Conservation (phyloP, 2,888 invertebrate genomes). For the Calameuta filiformis region DNA sequence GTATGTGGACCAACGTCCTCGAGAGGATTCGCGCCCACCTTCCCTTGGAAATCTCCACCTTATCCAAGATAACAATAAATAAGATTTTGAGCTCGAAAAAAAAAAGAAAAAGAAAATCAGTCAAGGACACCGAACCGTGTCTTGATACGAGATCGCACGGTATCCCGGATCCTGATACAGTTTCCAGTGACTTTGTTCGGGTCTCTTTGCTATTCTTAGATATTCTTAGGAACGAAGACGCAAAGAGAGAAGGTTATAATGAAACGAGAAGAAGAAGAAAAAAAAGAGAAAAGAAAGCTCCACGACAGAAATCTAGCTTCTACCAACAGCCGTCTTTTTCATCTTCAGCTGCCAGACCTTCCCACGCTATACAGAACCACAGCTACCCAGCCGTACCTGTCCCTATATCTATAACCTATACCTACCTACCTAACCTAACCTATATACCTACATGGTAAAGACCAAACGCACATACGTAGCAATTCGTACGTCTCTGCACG, state of each 20-base stretch:
- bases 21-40: neutral
- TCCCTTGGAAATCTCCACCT: neutral
- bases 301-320: neutral
- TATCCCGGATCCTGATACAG: neutral
- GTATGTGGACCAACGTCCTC: conserved; percentile 4
- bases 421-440: conserved; percentile 34
- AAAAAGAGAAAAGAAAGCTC: neutral
- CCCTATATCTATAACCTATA: neutral
- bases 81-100: neutral
- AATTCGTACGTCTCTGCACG: conserved; percentile 29
- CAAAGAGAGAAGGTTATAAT: neutral
- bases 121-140: neutral
- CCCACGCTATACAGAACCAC: conserved; percentile 55
- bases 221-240: neutral
- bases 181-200: neutral
- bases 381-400: conserved; percentile 30
- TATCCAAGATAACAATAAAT: neutral
- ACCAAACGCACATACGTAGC: conserved; percentile 15
- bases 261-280: neutral
- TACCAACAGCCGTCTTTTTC: conserved; percentile 25
- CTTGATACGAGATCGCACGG: neutral
- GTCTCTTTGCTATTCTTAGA: neutral
- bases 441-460: conserved; percentile 15
- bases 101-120: too few species aligned
- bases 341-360: conserved; percentile 62